Conservation (phyloP, 2,888 invertebrate genomes). For the Apamea anceps region DNA sequence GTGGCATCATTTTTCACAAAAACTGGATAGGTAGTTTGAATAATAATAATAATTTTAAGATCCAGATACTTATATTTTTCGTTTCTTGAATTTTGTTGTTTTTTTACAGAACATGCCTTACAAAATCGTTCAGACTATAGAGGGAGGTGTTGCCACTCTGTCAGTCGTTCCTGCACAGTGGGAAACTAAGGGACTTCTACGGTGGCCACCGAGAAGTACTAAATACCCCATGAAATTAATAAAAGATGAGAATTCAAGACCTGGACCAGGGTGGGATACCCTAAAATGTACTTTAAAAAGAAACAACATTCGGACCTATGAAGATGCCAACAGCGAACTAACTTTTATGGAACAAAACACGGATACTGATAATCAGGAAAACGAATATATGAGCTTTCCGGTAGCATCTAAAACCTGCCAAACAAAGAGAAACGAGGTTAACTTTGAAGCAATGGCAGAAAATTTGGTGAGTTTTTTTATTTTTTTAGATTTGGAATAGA, state of each 20-base stretch:
- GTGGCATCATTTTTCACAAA: too few species aligned
- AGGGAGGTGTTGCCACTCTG: background rate
- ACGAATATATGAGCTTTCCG: too few species aligned
- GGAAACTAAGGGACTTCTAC: background rate
- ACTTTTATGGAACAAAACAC: too few species aligned
- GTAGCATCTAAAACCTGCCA: too few species aligned
- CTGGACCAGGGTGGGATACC: background rate
- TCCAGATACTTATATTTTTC: too few species aligned
- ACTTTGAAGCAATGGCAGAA: too few species aligned
- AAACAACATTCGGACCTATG: background rate
- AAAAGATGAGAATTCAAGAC: background rate
- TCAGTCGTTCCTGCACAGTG: background rate
- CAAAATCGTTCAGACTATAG: background rate
- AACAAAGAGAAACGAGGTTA: too few species aligned
- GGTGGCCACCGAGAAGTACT: constrained; percentile 2
- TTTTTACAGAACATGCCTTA: background rate
- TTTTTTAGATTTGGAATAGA: too few species aligned
- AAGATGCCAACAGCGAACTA: background rate
- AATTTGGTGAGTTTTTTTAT: too few species aligned
- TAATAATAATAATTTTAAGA: too few species aligned
- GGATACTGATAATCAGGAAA: too few species aligned
- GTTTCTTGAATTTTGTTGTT: background rate
- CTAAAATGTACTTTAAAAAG: background rate
- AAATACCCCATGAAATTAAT: constrained; percentile 2
- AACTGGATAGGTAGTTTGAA: too few species aligned